Conservation (phyloP, 2,888 invertebrate species). For the Spisula subtruncata region DNA sequence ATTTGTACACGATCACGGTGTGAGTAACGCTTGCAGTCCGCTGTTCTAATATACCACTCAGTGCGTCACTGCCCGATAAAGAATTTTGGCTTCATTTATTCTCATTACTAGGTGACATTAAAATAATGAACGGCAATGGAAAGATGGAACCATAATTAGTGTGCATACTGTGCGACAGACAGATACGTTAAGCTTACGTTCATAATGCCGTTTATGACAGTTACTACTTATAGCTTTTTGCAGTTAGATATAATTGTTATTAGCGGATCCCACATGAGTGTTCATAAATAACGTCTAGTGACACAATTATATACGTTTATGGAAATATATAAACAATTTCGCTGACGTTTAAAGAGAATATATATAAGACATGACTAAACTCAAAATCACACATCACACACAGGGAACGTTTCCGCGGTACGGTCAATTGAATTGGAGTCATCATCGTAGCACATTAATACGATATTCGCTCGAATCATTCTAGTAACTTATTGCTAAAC, state of each 20-base stretch:
- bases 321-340: too few species aligned
- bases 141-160: not conserved
- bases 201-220: not conserved
- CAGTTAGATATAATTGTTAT: constrained; percentile 4
- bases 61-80: not conserved
- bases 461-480: too few species aligned
- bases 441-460: too few species aligned
- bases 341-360: too few species aligned
- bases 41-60: too few species aligned
- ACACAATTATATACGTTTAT: not conserved
- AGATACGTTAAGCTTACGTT: not conserved
- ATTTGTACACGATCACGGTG: too few species aligned
- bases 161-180: not conserved
- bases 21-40: too few species aligned
- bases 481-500: too few species aligned
- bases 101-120: not conserved
- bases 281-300: constrained; percentile 7
- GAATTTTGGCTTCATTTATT: not conserved
- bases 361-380: too few species aligned
- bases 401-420: too few species aligned
- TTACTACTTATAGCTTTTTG: not conserved
- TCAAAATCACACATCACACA: too few species aligned
- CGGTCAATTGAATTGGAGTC: too few species aligned
- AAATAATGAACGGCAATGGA: not conserved
- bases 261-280: not conserved